These are phyloP conservation scores for Cygnus atratus DNA, from an alignment of 2,113 vertebrate genomes.

Conservation along the genomic window DNA sequence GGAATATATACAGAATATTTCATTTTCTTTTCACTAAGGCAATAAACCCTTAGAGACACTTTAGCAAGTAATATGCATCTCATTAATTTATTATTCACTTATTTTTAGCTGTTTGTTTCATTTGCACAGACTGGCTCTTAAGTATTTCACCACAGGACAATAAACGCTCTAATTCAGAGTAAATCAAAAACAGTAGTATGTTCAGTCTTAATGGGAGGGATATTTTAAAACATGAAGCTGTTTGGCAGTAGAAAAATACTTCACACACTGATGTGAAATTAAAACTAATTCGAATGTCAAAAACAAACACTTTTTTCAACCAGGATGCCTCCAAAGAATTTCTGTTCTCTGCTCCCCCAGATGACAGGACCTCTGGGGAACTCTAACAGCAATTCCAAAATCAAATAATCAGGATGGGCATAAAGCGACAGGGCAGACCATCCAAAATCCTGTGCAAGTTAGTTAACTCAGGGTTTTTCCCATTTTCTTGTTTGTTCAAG, in stretches of 20 bases:
- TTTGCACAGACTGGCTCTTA: not conserved
- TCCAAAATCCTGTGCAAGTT: not conserved
- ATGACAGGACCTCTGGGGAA: not conserved
- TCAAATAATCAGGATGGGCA: not conserved
- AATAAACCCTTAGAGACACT: not conserved
- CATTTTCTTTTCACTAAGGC: conserved; percentile 1
- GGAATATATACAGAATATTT: not conserved
- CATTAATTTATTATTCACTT: conserved; percentile 46
- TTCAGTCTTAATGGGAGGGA: not conserved
- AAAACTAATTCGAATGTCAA: not conserved
- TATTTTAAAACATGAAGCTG: not conserved
- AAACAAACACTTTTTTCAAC: not conserved
- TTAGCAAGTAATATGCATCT: conserved; percentile 13
- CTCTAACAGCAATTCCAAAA: not conserved
- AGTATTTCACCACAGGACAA: conserved; percentile 5
- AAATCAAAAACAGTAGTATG: not conserved
- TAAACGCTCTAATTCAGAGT: not conserved
- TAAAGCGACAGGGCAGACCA: not conserved
- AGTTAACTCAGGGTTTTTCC: not conserved
- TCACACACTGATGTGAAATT: not conserved
- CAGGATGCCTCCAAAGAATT: not conserved
- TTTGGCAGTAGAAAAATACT: not conserved
- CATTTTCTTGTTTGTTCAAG: too few species aligned
- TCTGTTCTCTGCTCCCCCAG: not conserved
- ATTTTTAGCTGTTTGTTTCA: conserved; percentile 26